Evolutionary conservation across 2,797 vertebrate genomes (phyloP), one percentile per base, ranked within the genome.

Genomic region (Poeciliopsis presidionis): DNA sequence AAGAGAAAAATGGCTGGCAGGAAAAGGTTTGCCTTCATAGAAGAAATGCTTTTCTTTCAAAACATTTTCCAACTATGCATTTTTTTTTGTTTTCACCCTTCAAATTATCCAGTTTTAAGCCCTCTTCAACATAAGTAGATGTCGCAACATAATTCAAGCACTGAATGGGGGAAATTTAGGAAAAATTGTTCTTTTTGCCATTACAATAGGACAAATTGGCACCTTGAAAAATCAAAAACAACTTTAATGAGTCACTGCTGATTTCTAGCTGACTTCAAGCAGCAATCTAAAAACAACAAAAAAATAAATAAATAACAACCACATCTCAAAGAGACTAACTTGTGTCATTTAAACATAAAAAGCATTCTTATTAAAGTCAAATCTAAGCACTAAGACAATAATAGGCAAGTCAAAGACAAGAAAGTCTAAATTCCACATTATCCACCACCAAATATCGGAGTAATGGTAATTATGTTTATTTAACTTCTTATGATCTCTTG

Each of bases 1-100:
- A 82, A 73, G 7, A n/a, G 7, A n/a, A 49, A 13, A 67, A 79
- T 74, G 36, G 70, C 72, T 41, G 12, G 18, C 36, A 74, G 73
- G 78, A 72, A 79, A 16, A 82, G 65, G 69, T 16, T 74, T 81
- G 67, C 46, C 33, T 63, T 85, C 43, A 33, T 67, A 11, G n/a
- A 25, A 46, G 59, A 14, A 61, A 2, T 51, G 22, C 28, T 79
- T 78, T 79, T 71, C 61, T 82, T 81, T 55, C 45, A 51, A 69
- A 5, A 71, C 53, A 46, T 73, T 80, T 87, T 75, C 78, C 78
- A 84, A 45, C 78, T 75, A 47, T 77, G 73, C 77, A 11, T 59
- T 12, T 71, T 80, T 80, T 43, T 78, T 55, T 33, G 71, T 13
- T 59, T 70, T 78, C n/a, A 18, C 5, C 67, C 25, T 70, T 7